Evolutionary conservation across 2,888 invertebrate species (phyloP), one percentile per base, ranked within the genome.

Genomic region (Xylophagus ater): DNA sequence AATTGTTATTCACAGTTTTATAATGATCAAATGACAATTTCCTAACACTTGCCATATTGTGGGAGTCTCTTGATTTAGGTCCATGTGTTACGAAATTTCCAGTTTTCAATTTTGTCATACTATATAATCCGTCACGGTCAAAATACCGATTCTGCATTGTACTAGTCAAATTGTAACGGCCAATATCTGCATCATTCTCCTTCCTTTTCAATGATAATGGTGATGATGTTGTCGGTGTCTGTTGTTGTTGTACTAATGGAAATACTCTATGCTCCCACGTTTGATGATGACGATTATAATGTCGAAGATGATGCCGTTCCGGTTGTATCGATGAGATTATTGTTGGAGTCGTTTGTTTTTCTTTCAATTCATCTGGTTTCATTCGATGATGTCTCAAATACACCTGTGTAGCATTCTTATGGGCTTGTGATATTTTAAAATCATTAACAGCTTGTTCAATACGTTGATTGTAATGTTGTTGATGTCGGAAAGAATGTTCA

Each of bases 271-370:
- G 55, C 51, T 57, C 53, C 56, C 57, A 56, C 45, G 52, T 52
- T 28, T 50, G 49, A 48, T 60, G 61, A 44, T 59, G 58, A 2
- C 56, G 55, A 48, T 59, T 59, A 41, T 59, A 56, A 46, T 60
- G 60, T 17, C 60, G 54, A 49, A 61, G 49, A 43, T 60, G 60
- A 49, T 59, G 60, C 2, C 29, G 19, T n/a, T n/a, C n/a, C n/a
- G n/a, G n/a, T n/a, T n/a, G n/a, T n/a, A n/a, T n/a, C n/a, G n/a
- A n/a, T n/a, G n/a, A n/a, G n/a, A n/a, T n/a, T n/a, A n/a, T n/a
- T n/a, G n/a, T n/a, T n/a, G n/a, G n/a, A n/a, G n/a, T n/a, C n/a
- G n/a, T n/a, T n/a, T n/a, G n/a, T n/a, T n/a, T n/a, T n/a, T n/a
- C n/a, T n/a, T n/a, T n/a, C n/a, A n/a, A n/a, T n/a, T n/a, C n/a